Conservation (phyloP, 2,888 invertebrate species). For the Brachyptera risi region DNA sequence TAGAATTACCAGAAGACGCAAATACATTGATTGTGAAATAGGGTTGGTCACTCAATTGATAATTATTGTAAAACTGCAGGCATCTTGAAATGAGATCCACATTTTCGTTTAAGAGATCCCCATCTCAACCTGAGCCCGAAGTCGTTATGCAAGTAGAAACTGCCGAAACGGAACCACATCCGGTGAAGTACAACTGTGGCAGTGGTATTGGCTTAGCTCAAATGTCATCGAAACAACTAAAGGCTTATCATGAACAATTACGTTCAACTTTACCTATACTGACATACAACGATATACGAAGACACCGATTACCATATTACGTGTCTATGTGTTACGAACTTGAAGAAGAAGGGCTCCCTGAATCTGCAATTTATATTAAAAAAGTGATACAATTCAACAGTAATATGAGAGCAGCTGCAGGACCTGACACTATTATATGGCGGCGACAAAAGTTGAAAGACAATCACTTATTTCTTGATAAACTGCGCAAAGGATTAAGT, state of each 20-base stretch:
- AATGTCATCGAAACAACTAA: background rate
- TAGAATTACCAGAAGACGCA: too few relatives aligned
- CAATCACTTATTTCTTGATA: slow-evolving; percentile 3
- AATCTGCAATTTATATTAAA: slow-evolving; percentile 1
- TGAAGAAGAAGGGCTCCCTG: slow-evolving; percentile 6
- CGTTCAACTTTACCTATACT: background rate
- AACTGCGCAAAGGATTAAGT: slow-evolving; percentile 5
- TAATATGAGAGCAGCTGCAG: background rate
- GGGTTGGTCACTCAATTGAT: too few relatives aligned
- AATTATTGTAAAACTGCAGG: too few relatives aligned
- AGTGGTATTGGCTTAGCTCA: background rate
- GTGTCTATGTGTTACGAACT: background rate
- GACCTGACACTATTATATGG: background rate
- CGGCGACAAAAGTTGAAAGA: background rate
- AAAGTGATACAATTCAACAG: background rate
- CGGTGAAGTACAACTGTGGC: background rate
- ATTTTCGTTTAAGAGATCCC: too few relatives aligned
- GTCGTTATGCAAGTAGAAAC: too few relatives aligned
- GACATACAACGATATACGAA: background rate
- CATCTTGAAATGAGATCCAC: too few relatives aligned
- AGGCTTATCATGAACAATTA: background rate
- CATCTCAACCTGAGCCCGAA: too few relatives aligned
- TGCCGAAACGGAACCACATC: too few relatives aligned
- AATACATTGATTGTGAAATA: too few relatives aligned
- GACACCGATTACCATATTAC: background rate